Conservation (phyloP, 2,888 invertebrate genomes). For the Falcaria lacertinaria region DNA sequence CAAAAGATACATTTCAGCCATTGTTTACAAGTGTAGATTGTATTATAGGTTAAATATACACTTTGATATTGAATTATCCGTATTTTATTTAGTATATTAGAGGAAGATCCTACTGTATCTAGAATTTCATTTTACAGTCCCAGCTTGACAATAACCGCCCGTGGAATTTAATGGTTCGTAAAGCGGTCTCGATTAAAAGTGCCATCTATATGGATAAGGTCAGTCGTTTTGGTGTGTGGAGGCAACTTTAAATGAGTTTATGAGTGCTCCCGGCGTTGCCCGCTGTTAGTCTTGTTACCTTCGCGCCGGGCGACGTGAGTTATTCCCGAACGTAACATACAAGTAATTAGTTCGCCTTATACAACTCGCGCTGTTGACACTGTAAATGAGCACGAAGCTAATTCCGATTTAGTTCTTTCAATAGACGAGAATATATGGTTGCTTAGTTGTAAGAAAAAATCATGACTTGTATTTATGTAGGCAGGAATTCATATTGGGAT, state of each 20-base stretch:
- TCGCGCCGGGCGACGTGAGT: constrained; percentile 29
- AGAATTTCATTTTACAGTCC: constrained; percentile 68
- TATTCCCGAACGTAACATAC: constrained; percentile 42
- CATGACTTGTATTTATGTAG: background rate
- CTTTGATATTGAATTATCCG: too few species aligned
- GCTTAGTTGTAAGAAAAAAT: background rate
- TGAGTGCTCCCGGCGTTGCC: constrained; percentile 45
- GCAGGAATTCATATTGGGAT: background rate
- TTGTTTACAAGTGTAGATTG: too few species aligned
- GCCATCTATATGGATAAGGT: constrained; percentile 64
- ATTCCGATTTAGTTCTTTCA: constrained; percentile 7
- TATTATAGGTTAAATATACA: too few species aligned
- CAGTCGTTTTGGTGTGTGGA: constrained; percentile 61
- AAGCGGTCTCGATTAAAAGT: constrained; percentile 73
- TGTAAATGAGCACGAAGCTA: constrained; percentile 6
- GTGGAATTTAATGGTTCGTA: constrained; percentile 68
- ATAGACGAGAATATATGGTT: too few species aligned
- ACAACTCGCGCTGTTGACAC: constrained; percentile 6
- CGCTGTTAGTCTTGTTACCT: constrained; percentile 30
- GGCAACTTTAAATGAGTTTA: constrained; percentile 76
- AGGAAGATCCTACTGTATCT: constrained; percentile 39
- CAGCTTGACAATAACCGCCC: constrained; percentile 67
- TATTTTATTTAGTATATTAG: constrained; percentile 3
- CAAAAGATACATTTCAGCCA: too few species aligned
- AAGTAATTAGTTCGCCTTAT: constrained; percentile 32